Evolutionary conservation across 2,888 invertebrate genomes (phyloP), one percentile per base, ranked within the genome.

Genomic region (Pyrrhia umbra): DNA sequence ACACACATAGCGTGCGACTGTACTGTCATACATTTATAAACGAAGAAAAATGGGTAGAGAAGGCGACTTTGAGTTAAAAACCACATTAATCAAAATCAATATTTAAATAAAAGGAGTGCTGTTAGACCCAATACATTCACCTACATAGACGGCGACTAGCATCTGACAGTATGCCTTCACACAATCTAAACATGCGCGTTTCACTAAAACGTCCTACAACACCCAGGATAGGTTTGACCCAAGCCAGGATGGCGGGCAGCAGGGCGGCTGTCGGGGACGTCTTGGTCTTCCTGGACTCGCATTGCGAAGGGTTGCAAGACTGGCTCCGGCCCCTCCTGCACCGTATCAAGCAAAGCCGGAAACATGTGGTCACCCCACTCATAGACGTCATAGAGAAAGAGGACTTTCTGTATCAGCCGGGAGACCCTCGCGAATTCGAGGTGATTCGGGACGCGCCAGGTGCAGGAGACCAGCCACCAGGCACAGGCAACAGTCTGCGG

Each of bases 261-360:
- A 95, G 96, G 71, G 70, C 18, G 0, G 80, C 81, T 8, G 27
- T 13, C 1, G 80, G 71, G 15, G 66, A 2, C 95, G 98, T 67
- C 90, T 88, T 98, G 60, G 95, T 98, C 49, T 98, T 99, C 91
- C 94, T 98, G 63, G 98, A 99, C 93, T 97, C 98, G 0, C 98
- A 98, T 88, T 98, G 98, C 88, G 98, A 99, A 93, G 96, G 96
- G 1, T 95, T 95, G 46, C 85, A 88, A 13, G 96, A 96, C 73
- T 98, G 98, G 98, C 95, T 98, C 61, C 97, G 99, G 85, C 99
- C 99, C 0, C 91, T 99, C 23, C 94, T 99, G 62, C 96, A 97
- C 47, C 95, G 98, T 61, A 98, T 99, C 96, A 90, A 91, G 73
- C 47, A 82, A 64, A 96, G 97, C 42, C 95, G 96, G 3, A 96